Evolutionary conservation across 2,888 invertebrate species (phyloP), one percentile per base, ranked within the genome.

Genomic region (Drosophila paranaensis): DNA sequence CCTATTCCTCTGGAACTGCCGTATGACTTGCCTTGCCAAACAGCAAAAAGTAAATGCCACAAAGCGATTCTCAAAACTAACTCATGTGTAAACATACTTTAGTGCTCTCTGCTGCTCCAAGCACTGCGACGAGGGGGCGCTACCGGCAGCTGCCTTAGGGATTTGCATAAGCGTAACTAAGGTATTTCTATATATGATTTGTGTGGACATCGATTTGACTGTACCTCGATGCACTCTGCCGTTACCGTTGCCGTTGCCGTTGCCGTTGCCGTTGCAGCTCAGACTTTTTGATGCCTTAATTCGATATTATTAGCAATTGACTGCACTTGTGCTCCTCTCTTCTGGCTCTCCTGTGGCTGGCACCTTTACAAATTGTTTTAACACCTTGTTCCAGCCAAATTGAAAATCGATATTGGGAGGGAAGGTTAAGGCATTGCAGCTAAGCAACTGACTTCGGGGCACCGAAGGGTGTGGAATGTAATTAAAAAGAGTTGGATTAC

Each of bases 1-100:
- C 91, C 91, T 91, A 91, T 90, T 88, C 91, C 91, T 89, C 89
- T 87, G 77, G 71, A 88, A 83, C 81, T 81, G 81, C 73, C 80
- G 80, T 91, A 84, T 78, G 84, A 74, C 76, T 77, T 82, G 85
- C 74, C 77, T 78, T 78, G 76, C 58, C 62, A 57, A 76, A 74
- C 58, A 73, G 73, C 62, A 72, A 51, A 62, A 43, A 68, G 50
- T 69, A 65, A 77, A 77, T 74, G 64, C 75, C 74, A 75, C 68
- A 75, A 80, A 75, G 71, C 88, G 83, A 67, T 80, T 76, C 71
- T 79, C 51, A 48, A 60, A 60, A 76, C 55, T 71, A 73, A 78
- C 74, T 86, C 86, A 72, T 74, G 88, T 81, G 84, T 81, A 46
- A 88, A 88, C 50, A 48, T 70, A 70, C 75, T 77, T 84, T 69